A percentile compares a stretch with the other conserved stretches of the same genome.
Evolutionary conservation across 1,140 invertebrate genomes (phyloP).

Genomic region (Campoletis sonorensis): DNA sequence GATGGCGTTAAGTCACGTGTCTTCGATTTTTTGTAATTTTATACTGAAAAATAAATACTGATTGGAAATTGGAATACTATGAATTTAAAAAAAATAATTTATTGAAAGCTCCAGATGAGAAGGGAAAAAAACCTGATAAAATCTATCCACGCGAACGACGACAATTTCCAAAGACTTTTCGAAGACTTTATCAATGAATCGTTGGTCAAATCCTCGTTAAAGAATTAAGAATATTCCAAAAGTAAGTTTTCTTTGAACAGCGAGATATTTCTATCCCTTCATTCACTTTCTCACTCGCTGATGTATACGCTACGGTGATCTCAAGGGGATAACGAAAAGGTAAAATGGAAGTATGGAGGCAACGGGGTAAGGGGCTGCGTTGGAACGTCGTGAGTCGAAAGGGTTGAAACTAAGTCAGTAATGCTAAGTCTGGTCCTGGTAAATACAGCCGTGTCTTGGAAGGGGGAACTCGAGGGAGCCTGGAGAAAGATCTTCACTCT

Average conservation of each 20-base stretch:
- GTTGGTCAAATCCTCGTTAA: neutral
- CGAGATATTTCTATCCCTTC: neutral
- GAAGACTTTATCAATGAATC: neutral
- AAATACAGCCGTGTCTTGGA: constrained; percentile 42
- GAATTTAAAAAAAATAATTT: too few relatives aligned
- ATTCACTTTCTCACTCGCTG: neutral
- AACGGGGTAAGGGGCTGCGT: neutral
- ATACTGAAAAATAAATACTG: too few relatives aligned
- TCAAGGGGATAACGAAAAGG: constrained; percentile 16
- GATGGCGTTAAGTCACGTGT: constrained; percentile 31
- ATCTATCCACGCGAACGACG: neutral
- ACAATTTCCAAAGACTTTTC: neutral
- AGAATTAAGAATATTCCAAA: neutral
- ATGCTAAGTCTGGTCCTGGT: constrained; percentile 58
- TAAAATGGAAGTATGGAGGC: neutral
- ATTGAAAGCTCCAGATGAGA: constrained; percentile 13
- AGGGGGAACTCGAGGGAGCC: constrained; percentile 43
- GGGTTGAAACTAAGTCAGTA: constrained; percentile 75
- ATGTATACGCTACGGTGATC: neutral
- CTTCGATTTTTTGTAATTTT: constrained; percentile 1
- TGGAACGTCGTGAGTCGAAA: constrained; percentile 56
- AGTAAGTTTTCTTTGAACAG: neutral
- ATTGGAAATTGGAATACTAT: too few relatives aligned
- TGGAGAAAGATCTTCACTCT: constrained; percentile 23
- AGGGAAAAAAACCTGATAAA: neutral